A percentile compares a stretch with the other conserved stretches of the same genome.
These are phyloP conservation scores for Sepioteuthis lessoniana DNA, from an alignment of 2,888 invertebrate genomes.

Conservation along the genomic window DNA sequence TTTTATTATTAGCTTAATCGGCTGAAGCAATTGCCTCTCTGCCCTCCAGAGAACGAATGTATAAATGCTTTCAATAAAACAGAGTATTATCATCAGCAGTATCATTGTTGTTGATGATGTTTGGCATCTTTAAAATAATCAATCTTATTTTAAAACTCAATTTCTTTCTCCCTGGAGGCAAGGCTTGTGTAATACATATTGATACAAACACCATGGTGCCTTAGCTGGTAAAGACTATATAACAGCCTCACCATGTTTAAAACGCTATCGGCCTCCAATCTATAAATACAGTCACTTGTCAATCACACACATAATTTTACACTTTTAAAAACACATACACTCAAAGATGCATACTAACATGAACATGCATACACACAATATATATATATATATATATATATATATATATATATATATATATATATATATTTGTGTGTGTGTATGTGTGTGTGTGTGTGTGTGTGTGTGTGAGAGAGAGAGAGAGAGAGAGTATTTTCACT, in stretches of 20 bases:
- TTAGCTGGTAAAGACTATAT: neutral
- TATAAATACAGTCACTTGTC: neutral
- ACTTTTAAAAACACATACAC: neutral
- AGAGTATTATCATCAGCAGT: no score
- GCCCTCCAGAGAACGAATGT: neutral
- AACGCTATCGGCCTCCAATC: neutral
- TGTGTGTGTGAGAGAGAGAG: no score
- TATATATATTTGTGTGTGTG: no score
- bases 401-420: no score
- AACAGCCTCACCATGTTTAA: neutral
- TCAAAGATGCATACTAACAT: no score
- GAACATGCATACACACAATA: no score
- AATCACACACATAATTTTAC: neutral
- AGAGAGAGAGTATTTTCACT: no score
- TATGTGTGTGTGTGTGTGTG: no score
- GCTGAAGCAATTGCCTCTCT: neutral
- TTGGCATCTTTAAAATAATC: neutral
- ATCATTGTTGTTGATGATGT: neutral
- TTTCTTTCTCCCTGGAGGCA: neutral
- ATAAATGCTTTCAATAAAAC: neutral
- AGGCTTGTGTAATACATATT: neutral
- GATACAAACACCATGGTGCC: neutral
- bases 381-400: no score
- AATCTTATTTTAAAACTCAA: constrained; percentile 21
- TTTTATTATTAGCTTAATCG: neutral